Conservation (phyloP, 1,140 invertebrate species). For the Pachypeltis micranthus region DNA sequence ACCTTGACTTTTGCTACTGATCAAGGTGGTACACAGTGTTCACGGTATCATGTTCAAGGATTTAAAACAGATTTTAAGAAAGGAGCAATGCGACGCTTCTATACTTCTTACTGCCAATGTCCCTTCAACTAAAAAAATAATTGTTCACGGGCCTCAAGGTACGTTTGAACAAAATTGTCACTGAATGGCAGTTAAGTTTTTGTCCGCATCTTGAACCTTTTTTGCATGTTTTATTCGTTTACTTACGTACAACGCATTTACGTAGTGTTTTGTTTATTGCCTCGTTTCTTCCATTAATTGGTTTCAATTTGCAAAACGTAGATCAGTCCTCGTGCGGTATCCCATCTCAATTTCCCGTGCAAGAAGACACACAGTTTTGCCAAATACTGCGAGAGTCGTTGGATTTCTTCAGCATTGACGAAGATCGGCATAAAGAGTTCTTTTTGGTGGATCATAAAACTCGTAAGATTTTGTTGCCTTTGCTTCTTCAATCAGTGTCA, state of each 20-base stretch:
- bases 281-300: background rate
- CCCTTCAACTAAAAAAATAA: slow-evolving; percentile 96
- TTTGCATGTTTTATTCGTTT: background rate
- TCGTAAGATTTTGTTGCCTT: slow-evolving; percentile 50
- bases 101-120: slow-evolving; percentile 96
- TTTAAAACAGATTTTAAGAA: slow-evolving; percentile 93
- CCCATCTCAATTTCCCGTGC: slow-evolving; percentile 94
- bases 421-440: slow-evolving; percentile 76
- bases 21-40: slow-evolving; percentile 84
- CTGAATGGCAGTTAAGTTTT: too few relatives aligned
- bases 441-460: slow-evolving; percentile 97
- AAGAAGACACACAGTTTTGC: slow-evolving; percentile 97
- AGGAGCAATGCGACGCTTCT: slow-evolving; percentile 97
- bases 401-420: slow-evolving; percentile 95
- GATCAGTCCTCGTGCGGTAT: slow-evolving; percentile 84
- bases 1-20: slow-evolving; percentile 19
- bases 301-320: too few relatives aligned
- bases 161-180: slow-evolving; percentile 11
- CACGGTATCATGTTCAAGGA: slow-evolving; percentile 99
- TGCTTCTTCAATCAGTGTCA: too few relatives aligned
- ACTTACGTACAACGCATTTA: too few relatives aligned
- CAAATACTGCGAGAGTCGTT: slow-evolving; percentile 90
- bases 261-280: too few relatives aligned
- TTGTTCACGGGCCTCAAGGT: slow-evolving; percentile 85
- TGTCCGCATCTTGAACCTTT: too few relatives aligned